Evolutionary conservation across 2,888 invertebrate species (phyloP), one percentile per base, ranked within the genome.

Genomic region (Laothoe populi): DNA sequence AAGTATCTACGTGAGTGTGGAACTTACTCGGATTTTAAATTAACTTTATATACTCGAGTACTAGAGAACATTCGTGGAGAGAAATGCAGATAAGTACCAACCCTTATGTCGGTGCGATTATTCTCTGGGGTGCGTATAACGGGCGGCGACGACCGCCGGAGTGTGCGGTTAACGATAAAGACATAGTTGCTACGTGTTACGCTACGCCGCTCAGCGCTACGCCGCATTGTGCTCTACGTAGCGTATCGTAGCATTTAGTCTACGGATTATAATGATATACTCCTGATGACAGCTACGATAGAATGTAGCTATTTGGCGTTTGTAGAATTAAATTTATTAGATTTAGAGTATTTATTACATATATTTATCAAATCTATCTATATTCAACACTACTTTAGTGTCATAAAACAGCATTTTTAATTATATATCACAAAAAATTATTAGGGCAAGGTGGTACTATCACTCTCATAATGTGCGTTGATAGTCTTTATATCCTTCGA

Each of bases 101-200:
- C 53, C 53, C 66, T 46, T 62, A 63, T 66, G 69, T 65, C 67
- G 66, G 62, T 59, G 61, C 69, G 66, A 71, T 71, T 66, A 72
- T 65, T 69, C 60, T 64, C 61, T 38, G 60, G 63, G 62, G 65
- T 65, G 66, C 64, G 64, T 63, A 60, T 63, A 40, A 40, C 60
- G 57, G 62, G 62, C 60, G 58, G 26, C 19, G 42, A 49, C 42
- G 49, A 60, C 49, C 40, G 26, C 48, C 24, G 53, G 35, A 48
- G 60, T 42, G 48, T 48, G 60, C 60, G 60, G 60, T 42, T 42
- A 40, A 48, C 40, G 24, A 35, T 60, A 49, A 57, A 40, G 57
- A 58, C 53, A 62, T 42, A 59, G 45, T 46, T 59, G 53, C 63
- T 66, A 64, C 61, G 57, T 44, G 63, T 21, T 42, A 59, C 59